Evolutionary conservation across 2,888 invertebrate genomes (phyloP).

Genomic region (Spodoptera exigua): DNA sequence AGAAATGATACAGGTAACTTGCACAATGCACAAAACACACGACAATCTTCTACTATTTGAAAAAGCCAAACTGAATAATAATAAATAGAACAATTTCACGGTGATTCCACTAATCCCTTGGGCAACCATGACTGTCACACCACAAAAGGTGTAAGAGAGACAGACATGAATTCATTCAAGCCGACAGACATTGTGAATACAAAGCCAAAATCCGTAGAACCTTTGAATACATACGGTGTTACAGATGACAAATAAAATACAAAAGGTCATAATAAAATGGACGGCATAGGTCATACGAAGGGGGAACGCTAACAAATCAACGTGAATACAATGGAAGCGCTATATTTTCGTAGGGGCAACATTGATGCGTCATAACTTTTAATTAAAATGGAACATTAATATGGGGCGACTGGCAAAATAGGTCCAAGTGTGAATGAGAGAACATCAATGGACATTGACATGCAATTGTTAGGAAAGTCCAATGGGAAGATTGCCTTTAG

Average conservation of each 20-base stretch:
- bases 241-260: slow-evolving; percentile 43
- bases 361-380: slow-evolving; percentile 86
- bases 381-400: slow-evolving; percentile 85
- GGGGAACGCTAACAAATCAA: slow-evolving; percentile 82
- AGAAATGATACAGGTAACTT: slow-evolving; percentile 64
- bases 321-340: slow-evolving; percentile 70
- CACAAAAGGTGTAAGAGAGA: slow-evolving; percentile 76
- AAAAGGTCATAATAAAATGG: slow-evolving; percentile 70
- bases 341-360: slow-evolving; percentile 73
- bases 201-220: slow-evolving; percentile 59
- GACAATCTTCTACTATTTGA: slow-evolving; percentile 63
- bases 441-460: slow-evolving; percentile 74
- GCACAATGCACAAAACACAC: slow-evolving; percentile 63
- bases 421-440: slow-evolving; percentile 66
- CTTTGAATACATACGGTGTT: slow-evolving; percentile 38
- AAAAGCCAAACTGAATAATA: slow-evolving; percentile 58
- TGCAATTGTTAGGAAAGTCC: slow-evolving; percentile 79
- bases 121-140: slow-evolving; percentile 74
- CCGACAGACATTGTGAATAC: slow-evolving; percentile 74
- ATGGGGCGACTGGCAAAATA: slow-evolving; percentile 72
- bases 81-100: slow-evolving; percentile 71
- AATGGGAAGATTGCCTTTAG: slow-evolving; percentile 64
- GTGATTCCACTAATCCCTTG: slow-evolving; percentile 79
- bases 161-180: slow-evolving; percentile 79
- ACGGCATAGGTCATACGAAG: slow-evolving; percentile 72